Evolutionary conservation across 2,888 invertebrate species (phyloP).

Genomic region (Dasypogon diadema): DNA sequence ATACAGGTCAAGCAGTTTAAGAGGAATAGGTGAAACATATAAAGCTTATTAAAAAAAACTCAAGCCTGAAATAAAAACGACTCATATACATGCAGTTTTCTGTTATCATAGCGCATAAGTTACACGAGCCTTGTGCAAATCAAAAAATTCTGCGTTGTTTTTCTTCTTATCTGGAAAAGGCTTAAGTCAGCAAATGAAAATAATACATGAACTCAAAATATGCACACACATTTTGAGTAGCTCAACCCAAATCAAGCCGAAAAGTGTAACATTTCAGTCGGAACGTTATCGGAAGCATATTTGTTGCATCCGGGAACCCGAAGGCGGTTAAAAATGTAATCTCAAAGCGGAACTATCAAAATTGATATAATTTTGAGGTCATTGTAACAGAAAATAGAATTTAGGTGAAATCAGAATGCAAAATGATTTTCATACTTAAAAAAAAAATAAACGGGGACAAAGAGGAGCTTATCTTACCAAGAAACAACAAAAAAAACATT

Average conservation of each 20-base stretch:
- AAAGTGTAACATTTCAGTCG: constrained; percentile 31
- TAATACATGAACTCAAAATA: constrained; percentile 9
- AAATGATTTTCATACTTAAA: constrained; percentile 3
- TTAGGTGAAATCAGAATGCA: constrained; percentile 39
- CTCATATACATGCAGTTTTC: background rate
- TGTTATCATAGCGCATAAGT: background rate
- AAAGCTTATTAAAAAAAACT: too few relatives aligned
- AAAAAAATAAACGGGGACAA: background rate
- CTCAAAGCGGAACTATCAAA: constrained; percentile 55
- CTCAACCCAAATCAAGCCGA: constrained; percentile 3
- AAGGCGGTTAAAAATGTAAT: constrained; percentile 47
- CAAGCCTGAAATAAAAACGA: background rate
- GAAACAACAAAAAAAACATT: background rate
- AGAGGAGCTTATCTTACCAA: background rate
- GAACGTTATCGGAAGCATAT: constrained; percentile 28
- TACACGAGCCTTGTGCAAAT: background rate
- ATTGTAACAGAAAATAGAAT: constrained; percentile 54
- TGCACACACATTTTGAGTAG: background rate
- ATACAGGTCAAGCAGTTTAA: too few relatives aligned
- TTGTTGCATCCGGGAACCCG: constrained; percentile 51
- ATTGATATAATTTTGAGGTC: constrained; percentile 56
- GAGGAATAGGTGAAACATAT: too few relatives aligned
- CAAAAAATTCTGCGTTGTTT: constrained; percentile 27
- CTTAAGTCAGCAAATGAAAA: constrained; percentile 5
- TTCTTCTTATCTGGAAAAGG: constrained; percentile 17